A percentile compares a stretch with the other conserved stretches of the same genome.
Conservation (phyloP, 2,797 vertebrate genomes). For the Alca torda region DNA sequence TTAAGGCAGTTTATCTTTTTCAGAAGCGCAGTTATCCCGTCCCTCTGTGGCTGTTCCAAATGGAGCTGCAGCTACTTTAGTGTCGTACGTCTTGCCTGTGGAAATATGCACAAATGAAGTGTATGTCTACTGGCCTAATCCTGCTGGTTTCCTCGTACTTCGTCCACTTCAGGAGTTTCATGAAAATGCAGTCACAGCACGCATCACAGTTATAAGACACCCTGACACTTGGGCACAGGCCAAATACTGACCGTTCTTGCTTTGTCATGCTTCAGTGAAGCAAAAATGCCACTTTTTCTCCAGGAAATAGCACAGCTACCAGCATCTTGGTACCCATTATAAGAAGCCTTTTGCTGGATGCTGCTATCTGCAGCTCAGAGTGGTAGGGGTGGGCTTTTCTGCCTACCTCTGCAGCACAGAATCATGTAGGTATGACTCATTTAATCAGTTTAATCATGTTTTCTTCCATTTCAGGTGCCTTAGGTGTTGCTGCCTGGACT, state of each 20-base stretch:
- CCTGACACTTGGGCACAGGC: background rate
- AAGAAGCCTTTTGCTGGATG: background rate
- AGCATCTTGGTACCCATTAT: background rate
- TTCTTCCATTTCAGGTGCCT: background rate
- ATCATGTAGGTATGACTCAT: background rate
- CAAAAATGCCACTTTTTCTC: constrained; percentile 18
- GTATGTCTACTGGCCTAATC: background rate
- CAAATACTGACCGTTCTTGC: constrained; percentile 10
- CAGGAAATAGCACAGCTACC: background rate
- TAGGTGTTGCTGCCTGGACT: background rate
- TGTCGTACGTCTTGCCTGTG: background rate
- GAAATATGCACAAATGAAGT: background rate
- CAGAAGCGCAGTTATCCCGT: background rate
- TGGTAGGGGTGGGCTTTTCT: constrained; percentile 6
- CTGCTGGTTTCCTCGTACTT: background rate
- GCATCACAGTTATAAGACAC: background rate
- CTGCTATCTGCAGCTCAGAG: background rate
- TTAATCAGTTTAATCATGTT: constrained; percentile 17
- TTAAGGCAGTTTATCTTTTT: background rate
- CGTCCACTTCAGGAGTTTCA: background rate
- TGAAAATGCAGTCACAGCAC: background rate
- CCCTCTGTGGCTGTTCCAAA: background rate
- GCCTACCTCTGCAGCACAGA: background rate
- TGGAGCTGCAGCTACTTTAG: background rate
- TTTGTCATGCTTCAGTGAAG: constrained; percentile 41